These are phyloP conservation scores for Nomada hirtipes DNA, from an alignment of 2,888 invertebrate species.

Conservation along the genomic window DNA sequence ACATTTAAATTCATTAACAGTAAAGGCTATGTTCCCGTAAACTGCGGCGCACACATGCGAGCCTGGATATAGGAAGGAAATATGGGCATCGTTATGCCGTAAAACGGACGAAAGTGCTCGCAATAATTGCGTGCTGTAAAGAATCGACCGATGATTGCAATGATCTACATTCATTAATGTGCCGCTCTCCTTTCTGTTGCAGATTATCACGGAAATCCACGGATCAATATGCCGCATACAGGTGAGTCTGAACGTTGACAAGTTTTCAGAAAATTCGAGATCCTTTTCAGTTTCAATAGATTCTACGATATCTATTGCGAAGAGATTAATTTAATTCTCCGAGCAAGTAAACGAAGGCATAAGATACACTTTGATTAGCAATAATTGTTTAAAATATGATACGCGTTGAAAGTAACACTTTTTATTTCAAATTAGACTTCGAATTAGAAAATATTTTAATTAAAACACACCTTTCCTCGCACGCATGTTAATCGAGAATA, in stretches of 20 bases:
- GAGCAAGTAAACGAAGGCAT: too few species aligned
- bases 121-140: constrained; percentile 35
- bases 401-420: too few species aligned
- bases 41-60: constrained; percentile 33
- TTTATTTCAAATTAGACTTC: too few species aligned
- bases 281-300: too few species aligned
- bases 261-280: neutral
- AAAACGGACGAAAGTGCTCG: constrained; percentile 25
- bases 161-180: constrained; percentile 41
- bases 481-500: too few species aligned
- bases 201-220: constrained; percentile 63
- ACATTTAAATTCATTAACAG: constrained; percentile 83
- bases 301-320: too few species aligned
- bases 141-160: constrained; percentile 32
- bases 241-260: constrained; percentile 67
- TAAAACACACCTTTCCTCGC: too few species aligned
- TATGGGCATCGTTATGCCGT: constrained; percentile 29
- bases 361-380: too few species aligned
- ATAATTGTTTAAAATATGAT: too few species aligned
- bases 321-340: too few species aligned
- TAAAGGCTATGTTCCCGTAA: constrained; percentile 66
- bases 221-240: constrained; percentile 79
- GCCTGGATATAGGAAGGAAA: neutral
- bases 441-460: too few species aligned
- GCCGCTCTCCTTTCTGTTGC: constrained; percentile 67